Evolutionary conservation across 2,888 invertebrate genomes (phyloP).

Genomic region (Melinopterus prodromus): DNA sequence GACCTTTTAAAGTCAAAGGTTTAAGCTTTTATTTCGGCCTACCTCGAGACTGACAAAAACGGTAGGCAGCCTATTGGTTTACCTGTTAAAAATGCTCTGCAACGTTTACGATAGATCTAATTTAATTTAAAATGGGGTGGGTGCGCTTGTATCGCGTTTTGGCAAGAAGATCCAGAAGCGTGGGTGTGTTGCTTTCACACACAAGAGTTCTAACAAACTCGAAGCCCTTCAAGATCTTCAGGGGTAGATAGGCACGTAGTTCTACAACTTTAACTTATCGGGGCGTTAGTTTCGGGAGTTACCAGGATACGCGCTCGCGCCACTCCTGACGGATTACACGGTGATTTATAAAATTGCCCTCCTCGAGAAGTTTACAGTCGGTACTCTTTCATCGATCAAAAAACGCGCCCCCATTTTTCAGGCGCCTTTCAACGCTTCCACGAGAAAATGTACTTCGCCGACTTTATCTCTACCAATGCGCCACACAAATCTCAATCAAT

Average conservation of each 20-base stretch:
- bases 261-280: conserved; percentile 17
- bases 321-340: conserved; percentile 24
- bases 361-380: conserved; percentile 7
- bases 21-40: no score
- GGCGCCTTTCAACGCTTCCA: background rate
- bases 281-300: conserved; percentile 16
- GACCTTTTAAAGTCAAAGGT: no score
- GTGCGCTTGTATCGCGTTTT: no score
- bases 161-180: background rate
- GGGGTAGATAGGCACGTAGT: conserved; percentile 16
- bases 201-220: background rate
- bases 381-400: background rate
- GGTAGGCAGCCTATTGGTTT: no score
- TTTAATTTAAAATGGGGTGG: no score
- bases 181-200: background rate
- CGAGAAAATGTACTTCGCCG: background rate
- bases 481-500: no score
- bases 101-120: no score
- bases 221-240: background rate
- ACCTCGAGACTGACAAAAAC: no score
- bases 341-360: conserved; percentile 26
- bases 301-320: background rate
- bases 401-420: background rate
- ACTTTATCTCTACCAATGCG: background rate
- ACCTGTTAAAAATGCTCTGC: no score